phyloP scores from a whole-genome alignment of 2,888 invertebrate species.

The Tineola bisselliella region DNA sequence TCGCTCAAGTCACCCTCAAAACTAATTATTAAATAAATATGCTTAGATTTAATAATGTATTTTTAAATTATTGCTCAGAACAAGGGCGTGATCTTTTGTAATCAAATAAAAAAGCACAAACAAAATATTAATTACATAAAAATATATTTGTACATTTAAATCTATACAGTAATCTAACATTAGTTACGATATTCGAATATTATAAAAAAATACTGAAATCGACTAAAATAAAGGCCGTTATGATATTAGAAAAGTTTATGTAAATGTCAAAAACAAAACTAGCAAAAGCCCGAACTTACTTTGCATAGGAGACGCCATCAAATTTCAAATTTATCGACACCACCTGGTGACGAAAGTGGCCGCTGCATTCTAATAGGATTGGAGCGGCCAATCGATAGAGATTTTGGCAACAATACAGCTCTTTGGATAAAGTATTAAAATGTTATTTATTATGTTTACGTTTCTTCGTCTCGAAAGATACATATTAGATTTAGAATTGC shows the following conservation, averaged over 20 bases:
- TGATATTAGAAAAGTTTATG: neutral
- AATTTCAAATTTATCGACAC: conserved; percentile 5
- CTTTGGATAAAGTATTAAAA: neutral
- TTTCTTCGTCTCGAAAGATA: neutral
- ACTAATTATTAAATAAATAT: neutral
- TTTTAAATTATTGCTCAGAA: neutral
- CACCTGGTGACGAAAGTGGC: conserved; percentile 4
- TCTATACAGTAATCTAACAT: no score
- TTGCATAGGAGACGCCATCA: neutral
- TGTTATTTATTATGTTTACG: neutral
- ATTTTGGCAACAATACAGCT: neutral
- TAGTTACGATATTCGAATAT: no score
- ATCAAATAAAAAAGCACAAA: no score
- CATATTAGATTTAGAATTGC: neutral
- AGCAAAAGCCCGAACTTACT: neutral
- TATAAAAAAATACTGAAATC: no score
- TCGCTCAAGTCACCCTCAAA: neutral
- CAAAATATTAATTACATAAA: neutral
- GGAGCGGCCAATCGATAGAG: neutral
- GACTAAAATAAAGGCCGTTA: neutral
- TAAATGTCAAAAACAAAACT: neutral
- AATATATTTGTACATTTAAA: no score
- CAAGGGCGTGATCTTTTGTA: no score
- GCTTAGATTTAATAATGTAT: neutral
- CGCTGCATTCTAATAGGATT: conserved; percentile 1